Conservation (phyloP, 2,797 vertebrate species). For the Denticeps clupeoides region DNA sequence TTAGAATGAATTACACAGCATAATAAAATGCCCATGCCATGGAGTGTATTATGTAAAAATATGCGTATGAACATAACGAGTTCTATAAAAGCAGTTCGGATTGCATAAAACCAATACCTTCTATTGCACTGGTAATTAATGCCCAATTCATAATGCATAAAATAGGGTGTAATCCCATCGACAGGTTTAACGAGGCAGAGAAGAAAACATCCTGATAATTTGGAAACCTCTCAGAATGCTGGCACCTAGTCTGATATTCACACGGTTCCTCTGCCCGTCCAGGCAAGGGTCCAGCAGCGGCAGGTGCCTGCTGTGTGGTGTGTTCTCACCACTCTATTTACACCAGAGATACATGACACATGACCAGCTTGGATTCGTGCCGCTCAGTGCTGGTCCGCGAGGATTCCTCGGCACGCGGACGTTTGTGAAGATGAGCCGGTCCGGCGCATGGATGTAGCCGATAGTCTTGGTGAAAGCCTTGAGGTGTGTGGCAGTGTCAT, state of each 20-base stretch:
- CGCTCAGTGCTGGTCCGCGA: neutral
- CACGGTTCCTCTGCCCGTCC: conserved; percentile 1
- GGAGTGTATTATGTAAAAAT: too few relatives aligned
- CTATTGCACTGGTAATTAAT: too few relatives aligned
- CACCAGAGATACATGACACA: neutral
- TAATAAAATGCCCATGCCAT: too few relatives aligned
- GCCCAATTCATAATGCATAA: too few relatives aligned
- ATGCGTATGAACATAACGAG: too few relatives aligned
- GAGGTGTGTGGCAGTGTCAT: neutral
- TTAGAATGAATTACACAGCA: too few relatives aligned
- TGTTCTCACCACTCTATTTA: conserved; percentile 3
- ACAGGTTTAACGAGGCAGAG: too few relatives aligned
- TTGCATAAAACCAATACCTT: too few relatives aligned
- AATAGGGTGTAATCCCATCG: too few relatives aligned
- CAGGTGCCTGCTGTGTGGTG: neutral
- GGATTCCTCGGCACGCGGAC: neutral
- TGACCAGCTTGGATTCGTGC: neutral
- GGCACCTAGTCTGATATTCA: neutral
- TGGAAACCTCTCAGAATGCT: conserved; percentile 4
- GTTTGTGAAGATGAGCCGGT: neutral
- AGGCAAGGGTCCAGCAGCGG: conserved; percentile 1
- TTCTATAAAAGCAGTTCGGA: too few relatives aligned
- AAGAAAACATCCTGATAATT: conserved; percentile 6
- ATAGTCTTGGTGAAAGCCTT: neutral
- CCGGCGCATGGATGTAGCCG: neutral